A percentile compares a stretch with the other conserved stretches of the same genome.
These are phyloP conservation scores for Lamellibrachia columna DNA, from an alignment of 2,888 invertebrate genomes.

Conservation along the genomic window DNA sequence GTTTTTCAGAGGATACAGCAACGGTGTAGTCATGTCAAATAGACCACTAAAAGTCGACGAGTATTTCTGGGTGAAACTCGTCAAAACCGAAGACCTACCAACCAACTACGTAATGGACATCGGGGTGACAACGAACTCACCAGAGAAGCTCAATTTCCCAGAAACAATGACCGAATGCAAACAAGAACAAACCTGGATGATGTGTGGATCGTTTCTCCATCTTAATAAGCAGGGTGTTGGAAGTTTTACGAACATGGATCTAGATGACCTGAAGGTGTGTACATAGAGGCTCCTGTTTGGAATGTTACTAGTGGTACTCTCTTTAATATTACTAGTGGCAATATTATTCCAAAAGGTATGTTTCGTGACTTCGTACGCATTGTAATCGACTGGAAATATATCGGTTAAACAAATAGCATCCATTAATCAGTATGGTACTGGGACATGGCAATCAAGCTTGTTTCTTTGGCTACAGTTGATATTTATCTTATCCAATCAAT, in stretches of 20 bases:
- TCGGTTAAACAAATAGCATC: too few relatives aligned
- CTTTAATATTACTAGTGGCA: neutral
- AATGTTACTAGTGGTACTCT: neutral
- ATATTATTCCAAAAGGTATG: neutral
- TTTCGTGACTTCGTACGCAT: too few relatives aligned
- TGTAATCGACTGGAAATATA: too few relatives aligned
- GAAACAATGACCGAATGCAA: neutral
- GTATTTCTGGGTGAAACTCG: neutral
- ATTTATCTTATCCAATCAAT: too few relatives aligned
- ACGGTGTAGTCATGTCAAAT: neutral
- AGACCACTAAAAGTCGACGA: neutral
- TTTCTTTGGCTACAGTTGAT: too few relatives aligned
- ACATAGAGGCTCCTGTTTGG: neutral
- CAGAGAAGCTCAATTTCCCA: neutral
- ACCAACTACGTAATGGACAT: neutral
- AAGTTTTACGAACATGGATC: neutral
- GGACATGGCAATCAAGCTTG: too few relatives aligned
- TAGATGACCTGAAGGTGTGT: neutral
- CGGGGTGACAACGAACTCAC: neutral
- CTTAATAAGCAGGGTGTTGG: neutral
- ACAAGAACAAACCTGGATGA: neutral
- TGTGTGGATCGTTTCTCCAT: neutral
- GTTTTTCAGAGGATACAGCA: neutral
- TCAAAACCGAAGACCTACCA: neutral
- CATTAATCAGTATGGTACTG: too few relatives aligned